These are phyloP conservation scores for Onychomys arenicola DNA, from an alignment of 2,797 vertebrate species.

Conservation along the genomic window DNA sequence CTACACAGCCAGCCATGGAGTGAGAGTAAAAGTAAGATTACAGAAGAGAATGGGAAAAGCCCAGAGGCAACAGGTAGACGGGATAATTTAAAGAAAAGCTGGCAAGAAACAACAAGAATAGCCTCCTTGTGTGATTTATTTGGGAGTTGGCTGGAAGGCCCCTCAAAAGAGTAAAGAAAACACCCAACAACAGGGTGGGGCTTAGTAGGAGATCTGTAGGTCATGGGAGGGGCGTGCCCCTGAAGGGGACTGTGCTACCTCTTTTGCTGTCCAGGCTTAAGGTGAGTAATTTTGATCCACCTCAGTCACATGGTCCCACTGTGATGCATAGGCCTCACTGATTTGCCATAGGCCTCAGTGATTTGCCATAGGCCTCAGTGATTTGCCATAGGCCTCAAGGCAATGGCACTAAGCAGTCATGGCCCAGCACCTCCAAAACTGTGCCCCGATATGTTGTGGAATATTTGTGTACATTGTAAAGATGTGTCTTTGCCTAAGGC, in stretches of 20 bases:
- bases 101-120: too few relatives aligned
- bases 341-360: neutral
- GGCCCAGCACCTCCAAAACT: neutral
- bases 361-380: neutral
- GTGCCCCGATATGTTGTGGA: neutral
- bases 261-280: neutral
- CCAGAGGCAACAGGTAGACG: too few relatives aligned
- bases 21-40: too few relatives aligned
- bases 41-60: too few relatives aligned
- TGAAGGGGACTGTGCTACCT: neutral
- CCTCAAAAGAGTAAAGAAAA: too few relatives aligned
- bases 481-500: neutral
- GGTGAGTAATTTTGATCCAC: neutral
- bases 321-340: too few relatives aligned
- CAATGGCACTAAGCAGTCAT: neutral
- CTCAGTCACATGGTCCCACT: neutral
- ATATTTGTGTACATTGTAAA: neutral
- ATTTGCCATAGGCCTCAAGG: neutral
- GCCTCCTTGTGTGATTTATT: too few relatives aligned
- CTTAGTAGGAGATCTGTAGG: neutral
- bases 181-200: too few relatives aligned
- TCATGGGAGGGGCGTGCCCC: neutral
- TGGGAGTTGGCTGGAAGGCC: too few relatives aligned
- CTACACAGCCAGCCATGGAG: too few relatives aligned
- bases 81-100: too few relatives aligned